These are phyloP conservation scores for Pipa parva DNA, from an alignment of 2,113 vertebrate genomes.

Conservation along the genomic window DNA sequence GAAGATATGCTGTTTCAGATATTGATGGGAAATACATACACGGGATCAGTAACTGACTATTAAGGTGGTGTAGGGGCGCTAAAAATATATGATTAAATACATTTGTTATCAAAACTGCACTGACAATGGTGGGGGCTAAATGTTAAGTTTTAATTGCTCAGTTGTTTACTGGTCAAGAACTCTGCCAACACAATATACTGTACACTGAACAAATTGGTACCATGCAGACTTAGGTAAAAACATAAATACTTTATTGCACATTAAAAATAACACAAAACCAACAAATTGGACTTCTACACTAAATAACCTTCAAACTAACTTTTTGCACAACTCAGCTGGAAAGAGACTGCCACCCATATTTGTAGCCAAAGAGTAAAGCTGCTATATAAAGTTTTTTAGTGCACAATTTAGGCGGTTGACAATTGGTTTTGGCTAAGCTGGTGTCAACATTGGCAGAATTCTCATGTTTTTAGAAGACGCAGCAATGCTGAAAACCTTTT, in stretches of 20 bases:
- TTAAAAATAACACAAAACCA: conserved; percentile 51
- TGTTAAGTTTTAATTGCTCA: no score
- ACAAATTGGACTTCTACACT: background rate
- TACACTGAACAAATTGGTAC: no score
- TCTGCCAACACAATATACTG: no score
- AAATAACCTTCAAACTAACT: conserved; percentile 38
- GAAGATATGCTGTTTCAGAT: no score
- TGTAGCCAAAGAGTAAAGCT: conserved; percentile 14
- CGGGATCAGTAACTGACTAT: no score
- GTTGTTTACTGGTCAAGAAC: no score
- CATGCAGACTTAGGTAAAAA: conserved; percentile 59
- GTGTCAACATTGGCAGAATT: conserved; percentile 30
- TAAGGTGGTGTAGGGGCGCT: no score
- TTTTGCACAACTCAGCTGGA: background rate
- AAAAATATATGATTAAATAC: no score
- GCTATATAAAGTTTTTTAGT: conserved; percentile 30
- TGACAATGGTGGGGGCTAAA: no score
- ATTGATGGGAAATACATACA: no score
- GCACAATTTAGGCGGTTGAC: background rate
- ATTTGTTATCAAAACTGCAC: no score
- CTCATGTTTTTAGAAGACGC: conserved; percentile 10
- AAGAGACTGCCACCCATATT: conserved; percentile 14
- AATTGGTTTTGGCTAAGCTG: conserved; percentile 32
- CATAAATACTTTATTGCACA: conserved; percentile 70
- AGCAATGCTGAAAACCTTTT: conserved; percentile 1